Evolutionary conservation across 1,140 invertebrate species (phyloP), one percentile per base, ranked within the genome.

Genomic region (Anthonomus grandis): DNA sequence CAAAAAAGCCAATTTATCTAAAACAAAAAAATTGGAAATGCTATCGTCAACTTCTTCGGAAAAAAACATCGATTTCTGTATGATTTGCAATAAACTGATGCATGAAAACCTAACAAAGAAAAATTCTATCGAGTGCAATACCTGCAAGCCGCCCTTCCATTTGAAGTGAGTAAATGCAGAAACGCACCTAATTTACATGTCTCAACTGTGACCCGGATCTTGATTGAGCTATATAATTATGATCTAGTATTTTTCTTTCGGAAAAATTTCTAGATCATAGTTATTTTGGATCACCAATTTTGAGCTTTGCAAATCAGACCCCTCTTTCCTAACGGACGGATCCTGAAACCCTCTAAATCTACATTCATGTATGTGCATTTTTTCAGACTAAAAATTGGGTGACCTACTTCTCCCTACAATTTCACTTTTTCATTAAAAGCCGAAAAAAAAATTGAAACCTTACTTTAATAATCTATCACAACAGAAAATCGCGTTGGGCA

Each of bases 171-270:
- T 31, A 31, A 8, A 31, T 31, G 27, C 6, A 6, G 6, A 31
- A 31, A 6, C n/a, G 27, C 27, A 31, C 27, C 27, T 6, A 31
- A 6, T 31, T 56, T 42, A 17, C 6, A 13, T 59, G 4, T 51
- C 52, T n/a, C 24, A 36, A 10, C 9, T 31, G 31, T n/a, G 27
- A 6, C 27, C n/a, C 6, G n/a, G n/a, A 31, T 31, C 27, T 31
- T 31, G 27, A 6, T 31, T 31, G 24, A 17, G 12, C 18, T 36
- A 21, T 4, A 34, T 34, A 13, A 19, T n/a, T n/a, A n/a, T n/a
- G n/a, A n/a, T n/a, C n/a, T n/a, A n/a, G n/a, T 12, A 42, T 27
- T 13, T 48, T 56, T 12, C 22, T 15, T 54, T 59, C 21, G n/a
- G 15, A 18, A n/a, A 23, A 47, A 44, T 45, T 37, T 24, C 3